Percentiles rank a stretch among this genome's conserved stretches.
Evolutionary conservation across 2,888 invertebrate genomes (phyloP).

Genomic region (Hedya salicella): DNA sequence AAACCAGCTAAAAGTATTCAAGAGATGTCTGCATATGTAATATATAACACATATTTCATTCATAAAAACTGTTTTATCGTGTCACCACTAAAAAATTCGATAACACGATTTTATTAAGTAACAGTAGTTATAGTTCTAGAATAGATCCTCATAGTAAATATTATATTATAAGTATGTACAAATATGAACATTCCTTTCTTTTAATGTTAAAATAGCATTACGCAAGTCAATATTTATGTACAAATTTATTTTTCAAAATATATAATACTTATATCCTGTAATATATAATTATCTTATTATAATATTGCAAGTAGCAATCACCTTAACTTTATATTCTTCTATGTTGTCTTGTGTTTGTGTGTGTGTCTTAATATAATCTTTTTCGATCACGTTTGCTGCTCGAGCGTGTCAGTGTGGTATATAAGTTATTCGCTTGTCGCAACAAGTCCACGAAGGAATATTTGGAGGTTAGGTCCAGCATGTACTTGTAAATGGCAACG

Average conservation of each 20-base stretch:
- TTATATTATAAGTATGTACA: constrained; percentile 70
- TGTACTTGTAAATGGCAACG: background rate
- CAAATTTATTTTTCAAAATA: constrained; percentile 61
- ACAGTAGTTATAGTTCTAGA: constrained; percentile 65
- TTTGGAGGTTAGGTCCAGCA: background rate
- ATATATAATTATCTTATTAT: too few relatives aligned
- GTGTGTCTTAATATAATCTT: constrained; percentile 26
- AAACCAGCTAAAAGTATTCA: background rate
- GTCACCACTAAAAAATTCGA: constrained; percentile 68
- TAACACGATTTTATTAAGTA: constrained; percentile 77
- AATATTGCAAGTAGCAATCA: constrained; percentile 76
- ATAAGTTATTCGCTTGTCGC: background rate
- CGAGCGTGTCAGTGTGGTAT: background rate
- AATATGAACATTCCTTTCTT: constrained; percentile 75
- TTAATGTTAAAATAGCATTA: constrained; percentile 29
- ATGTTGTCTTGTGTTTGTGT: constrained; percentile 27
- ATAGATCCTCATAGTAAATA: constrained; percentile 61
- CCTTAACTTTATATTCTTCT: constrained; percentile 17
- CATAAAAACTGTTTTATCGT: constrained; percentile 55
- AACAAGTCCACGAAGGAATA: background rate
- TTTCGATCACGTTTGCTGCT: constrained; percentile 24
- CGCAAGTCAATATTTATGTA: constrained; percentile 59
- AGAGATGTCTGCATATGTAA: background rate
- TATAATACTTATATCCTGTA: constrained; percentile 77
- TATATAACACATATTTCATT: constrained; percentile 1